phyloP scores from a whole-genome alignment of 2,888 invertebrate species.

The Protonemura montana region DNA sequence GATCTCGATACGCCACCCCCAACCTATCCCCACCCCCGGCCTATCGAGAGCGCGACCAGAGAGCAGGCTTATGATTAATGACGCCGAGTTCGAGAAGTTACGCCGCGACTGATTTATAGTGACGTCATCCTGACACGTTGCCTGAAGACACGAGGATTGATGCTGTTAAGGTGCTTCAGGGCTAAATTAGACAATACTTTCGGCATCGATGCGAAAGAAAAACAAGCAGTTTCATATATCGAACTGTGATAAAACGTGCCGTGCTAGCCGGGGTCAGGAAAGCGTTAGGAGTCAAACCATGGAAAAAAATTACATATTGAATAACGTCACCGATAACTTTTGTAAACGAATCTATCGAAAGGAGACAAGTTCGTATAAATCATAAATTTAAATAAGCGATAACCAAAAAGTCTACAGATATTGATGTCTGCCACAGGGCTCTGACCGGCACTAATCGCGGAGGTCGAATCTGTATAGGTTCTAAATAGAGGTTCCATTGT shows the following conservation, averaged over 20 bases:
- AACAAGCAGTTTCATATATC: not conserved
- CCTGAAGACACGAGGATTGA: constrained; percentile 44
- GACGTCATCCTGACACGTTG: constrained; percentile 36
- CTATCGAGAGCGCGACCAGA: not conserved
- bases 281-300: not conserved
- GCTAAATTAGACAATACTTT: constrained; percentile 44
- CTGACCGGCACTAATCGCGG: no score
- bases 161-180: constrained; percentile 41
- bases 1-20: not conserved
- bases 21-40: not conserved
- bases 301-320: not conserved
- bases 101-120: constrained; percentile 45
- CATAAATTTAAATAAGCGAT: not conserved
- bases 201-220: constrained; percentile 19
- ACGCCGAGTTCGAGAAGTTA: constrained; percentile 43
- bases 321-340: not conserved
- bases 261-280: not conserved
- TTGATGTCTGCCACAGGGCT: no score
- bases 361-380: not conserved
- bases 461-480: no score
- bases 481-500: no score
- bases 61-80: constrained; percentile 42
- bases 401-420: no score
- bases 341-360: not conserved
- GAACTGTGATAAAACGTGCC: not conserved